Evolutionary conservation across 35 echinoderm and acorn worm genomes (phyloP).

Genomic region (Holothuria glaberrima): DNA sequence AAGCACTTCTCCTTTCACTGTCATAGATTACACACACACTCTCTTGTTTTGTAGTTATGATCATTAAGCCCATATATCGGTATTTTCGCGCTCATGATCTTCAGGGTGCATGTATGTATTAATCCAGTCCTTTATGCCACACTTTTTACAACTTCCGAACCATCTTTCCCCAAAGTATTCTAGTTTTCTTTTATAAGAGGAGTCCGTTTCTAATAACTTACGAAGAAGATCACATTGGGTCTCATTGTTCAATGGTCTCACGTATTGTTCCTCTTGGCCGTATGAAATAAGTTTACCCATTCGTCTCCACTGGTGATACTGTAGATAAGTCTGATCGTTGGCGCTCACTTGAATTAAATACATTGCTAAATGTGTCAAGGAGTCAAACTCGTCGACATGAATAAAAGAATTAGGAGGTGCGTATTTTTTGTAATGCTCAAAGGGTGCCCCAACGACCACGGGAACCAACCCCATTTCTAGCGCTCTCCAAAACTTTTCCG

Average conservation of each 20-base stretch:
- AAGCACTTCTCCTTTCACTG: too few species aligned
- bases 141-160: slow-evolving; percentile 22
- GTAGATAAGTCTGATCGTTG: neutral
- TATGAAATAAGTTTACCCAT: slow-evolving; percentile 20
- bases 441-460: neutral
- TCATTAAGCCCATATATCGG: slow-evolving; percentile 24
- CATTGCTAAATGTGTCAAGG: neutral
- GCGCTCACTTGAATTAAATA: neutral
- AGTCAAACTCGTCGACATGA: slow-evolving; percentile 28
- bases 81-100: neutral
- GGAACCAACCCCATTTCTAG: slow-evolving; percentile 22
- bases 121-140: slow-evolving; percentile 31
- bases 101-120: neutral
- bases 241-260: slow-evolving; percentile 27
- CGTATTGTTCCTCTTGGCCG: slow-evolving; percentile 15
- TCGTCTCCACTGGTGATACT: slow-evolving; percentile 14
- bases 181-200: neutral
- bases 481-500: slow-evolving; percentile 50
- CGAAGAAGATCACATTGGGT: neutral
- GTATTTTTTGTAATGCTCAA: neutral
- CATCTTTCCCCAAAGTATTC: slow-evolving; percentile 18
- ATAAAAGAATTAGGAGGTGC: slow-evolving; percentile 41
- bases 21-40: too few species aligned
- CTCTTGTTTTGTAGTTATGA: neutral
- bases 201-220: slow-evolving; percentile 2